Conservation (phyloP, 2,797 vertebrate genomes). For the Chaetodon trifasciatus region DNA sequence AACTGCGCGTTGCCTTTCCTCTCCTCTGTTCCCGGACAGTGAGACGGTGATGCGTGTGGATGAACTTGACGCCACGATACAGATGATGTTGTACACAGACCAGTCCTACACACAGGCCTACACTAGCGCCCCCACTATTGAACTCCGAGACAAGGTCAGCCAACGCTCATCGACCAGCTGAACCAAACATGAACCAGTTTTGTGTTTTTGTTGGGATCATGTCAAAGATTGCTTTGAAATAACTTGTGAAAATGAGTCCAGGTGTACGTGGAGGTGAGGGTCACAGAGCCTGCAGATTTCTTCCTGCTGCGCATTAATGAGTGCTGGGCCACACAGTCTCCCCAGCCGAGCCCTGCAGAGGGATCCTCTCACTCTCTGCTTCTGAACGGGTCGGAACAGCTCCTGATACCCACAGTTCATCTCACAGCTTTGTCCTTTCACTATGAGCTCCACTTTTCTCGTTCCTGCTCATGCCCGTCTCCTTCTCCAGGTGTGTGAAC, state of each 20-base stretch:
- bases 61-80: constrained; percentile 78
- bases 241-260: constrained; percentile 19
- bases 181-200: neutral
- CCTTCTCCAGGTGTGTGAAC: constrained; percentile 73
- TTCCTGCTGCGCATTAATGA: constrained; percentile 81
- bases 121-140: constrained; percentile 73
- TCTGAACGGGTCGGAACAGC: constrained; percentile 71
- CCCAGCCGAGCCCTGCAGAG: constrained; percentile 56
- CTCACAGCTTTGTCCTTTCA: neutral
- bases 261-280: constrained; percentile 81
- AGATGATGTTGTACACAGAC: constrained; percentile 81
- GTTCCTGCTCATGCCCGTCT: neutral
- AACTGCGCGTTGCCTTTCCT: neutral
- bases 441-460: neutral
- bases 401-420: accelerated
- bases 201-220: neutral
- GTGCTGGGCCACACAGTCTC: constrained; percentile 83
- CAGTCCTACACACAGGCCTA: constrained; percentile 68
- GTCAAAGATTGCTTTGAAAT: neutral
- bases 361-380: constrained; percentile 74
- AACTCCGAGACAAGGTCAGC: constrained; percentile 75
- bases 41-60: constrained; percentile 75
- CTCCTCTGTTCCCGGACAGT: constrained; percentile 47
- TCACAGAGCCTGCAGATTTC: constrained; percentile 75
- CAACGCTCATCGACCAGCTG: accelerated